Base-by-base conservation (phyloP, 2,888 invertebrate genomes). In the Pandemis cinnamomeana region DNA sequence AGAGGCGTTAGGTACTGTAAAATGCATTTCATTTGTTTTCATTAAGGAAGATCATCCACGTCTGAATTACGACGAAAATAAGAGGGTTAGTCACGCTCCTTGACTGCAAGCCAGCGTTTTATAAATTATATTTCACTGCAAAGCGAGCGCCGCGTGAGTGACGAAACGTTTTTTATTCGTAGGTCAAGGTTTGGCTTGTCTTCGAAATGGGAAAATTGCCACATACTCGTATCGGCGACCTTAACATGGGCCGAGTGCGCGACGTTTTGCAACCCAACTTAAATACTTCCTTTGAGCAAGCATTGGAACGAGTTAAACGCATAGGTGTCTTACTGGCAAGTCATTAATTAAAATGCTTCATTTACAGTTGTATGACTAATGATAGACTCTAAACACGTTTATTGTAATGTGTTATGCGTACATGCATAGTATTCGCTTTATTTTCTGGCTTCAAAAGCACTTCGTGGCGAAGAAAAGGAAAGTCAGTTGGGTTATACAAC, bases 181-280 rank as follows among this genome's bases (percentile, higher is more conserved):
- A 93, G 93, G 94, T 94, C 94, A 94, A 93, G 94, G 94, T 89
- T 86, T 83, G 81, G 84, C 88, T 90, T 91, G 86, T 92, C 93
- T 91, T 93, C 93, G 91, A 92, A 94, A 91, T 92, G 91, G 89
- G 90, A 92, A 92, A 92, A 93, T 94, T 94, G 92, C 94, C 92
- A 92, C 93, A 93, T 82, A 91, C 67, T 67, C 41, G 67, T 67
- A 67, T 89, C 80, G 81, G 82, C 87, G 93, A 92, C 93, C 93
- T 93, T 92, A 92, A 88, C 91, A 89, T 75, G 76, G 85, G 83
- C 83, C 84, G 87, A 84, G 89, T 85, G 89, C 86, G 87, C 86
- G 80, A 82, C 64, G 87, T 92, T 89, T 90, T 89, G 89, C 86
- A 90, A 90, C 84, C 81, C 81, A 79, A 83, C 77, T 80, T 81